Base-by-base conservation (phyloP, 2,888 invertebrate genomes). In the Tricholauxania praeusta region DNA sequence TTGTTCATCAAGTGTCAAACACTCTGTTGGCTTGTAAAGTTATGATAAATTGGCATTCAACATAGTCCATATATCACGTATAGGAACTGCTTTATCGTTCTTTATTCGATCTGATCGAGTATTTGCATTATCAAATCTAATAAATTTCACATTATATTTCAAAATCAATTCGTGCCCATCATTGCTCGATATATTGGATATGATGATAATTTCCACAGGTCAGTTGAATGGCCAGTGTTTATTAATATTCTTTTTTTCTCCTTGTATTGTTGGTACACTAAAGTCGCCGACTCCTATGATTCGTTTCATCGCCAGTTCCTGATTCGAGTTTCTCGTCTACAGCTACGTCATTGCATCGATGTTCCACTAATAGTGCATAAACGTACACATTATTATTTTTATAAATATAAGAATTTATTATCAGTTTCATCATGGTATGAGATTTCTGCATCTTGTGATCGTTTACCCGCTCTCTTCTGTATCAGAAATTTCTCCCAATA, bases 1-100 rank as follows among this genome's bases (percentile, higher is more conserved):
- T 71, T 82, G 80, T 69, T 82, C 82, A 67, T 83, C 82, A 47
- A 82, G 75, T 52, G 81, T 83, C 49, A 82, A 53, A 73, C 77
- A 72, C 70, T 76, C 81, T 53, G 76, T 77, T 72, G 82, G 80
- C 57, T 77, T 76, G 74, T 82, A 83, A 47, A 73, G 49, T 72
- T 78, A 76, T 32, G 68, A 39, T 57, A 82, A 76, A 79, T 83
- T 83, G 57, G 75, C 71, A 76, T 82, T 83, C 22, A 83, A 67
- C 80, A 82, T 82, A 77, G 72, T 77, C 81, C 81, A 83, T 22
- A 78, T 55, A 70, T 77, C 75, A n/a, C 73, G 60, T 52, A 77
- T 77, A 47, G 77, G 73, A 28, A 81, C 82, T 55, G 80, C 80
- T 77, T 82, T 82, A 71, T 83, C 81, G 28, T 71, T 63, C 72